Evolutionary conservation across 1,140 invertebrate genomes (phyloP).

Genomic region (Drosophila mauritiana): DNA sequence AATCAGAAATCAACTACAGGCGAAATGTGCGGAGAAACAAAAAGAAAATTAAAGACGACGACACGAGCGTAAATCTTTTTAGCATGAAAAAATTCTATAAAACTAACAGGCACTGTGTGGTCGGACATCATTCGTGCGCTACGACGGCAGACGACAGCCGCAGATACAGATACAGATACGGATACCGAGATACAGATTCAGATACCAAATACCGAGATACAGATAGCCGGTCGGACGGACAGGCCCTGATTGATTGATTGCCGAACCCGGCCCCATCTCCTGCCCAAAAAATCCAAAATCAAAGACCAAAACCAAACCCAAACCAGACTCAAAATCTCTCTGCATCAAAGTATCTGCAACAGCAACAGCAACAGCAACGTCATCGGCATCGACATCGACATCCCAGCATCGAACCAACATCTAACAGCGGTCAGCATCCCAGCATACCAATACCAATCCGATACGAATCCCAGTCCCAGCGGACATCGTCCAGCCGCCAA

Average conservation of each 20-base stretch:
- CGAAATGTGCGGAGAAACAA: constrained; percentile 74
- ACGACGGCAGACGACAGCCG: constrained; percentile 65
- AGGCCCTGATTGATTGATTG: constrained; percentile 72
- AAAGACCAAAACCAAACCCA: constrained; percentile 34
- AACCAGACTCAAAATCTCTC: constrained; percentile 47
- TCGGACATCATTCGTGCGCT: constrained; percentile 78
- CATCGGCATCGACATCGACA: background rate
- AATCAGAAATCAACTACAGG: constrained; percentile 49
- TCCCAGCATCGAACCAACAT: constrained; percentile 42
- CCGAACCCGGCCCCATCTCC: constrained; percentile 44
- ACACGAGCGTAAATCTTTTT: constrained; percentile 82
- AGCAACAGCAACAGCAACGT: background rate
- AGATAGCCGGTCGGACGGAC: constrained; percentile 29
- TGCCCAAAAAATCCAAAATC: constrained; percentile 40
- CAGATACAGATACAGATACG: constrained; percentile 54
- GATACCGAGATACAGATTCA: constrained; percentile 45
- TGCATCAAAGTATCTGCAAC: constrained; percentile 27
- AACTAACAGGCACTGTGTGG: constrained; percentile 83
- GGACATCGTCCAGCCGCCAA: constrained; percentile 38
- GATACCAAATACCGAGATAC: constrained; percentile 28
- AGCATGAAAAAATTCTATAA: constrained; percentile 84
- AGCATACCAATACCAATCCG: constrained; percentile 10
- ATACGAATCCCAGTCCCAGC: constrained; percentile 17
- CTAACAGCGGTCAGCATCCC: constrained; percentile 60
- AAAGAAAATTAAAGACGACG: constrained; percentile 81